Evolutionary conservation across 2,113 vertebrate genomes (phyloP), one percentile per base, ranked within the genome.

Genomic region (Nycticebus coucang): DNA sequence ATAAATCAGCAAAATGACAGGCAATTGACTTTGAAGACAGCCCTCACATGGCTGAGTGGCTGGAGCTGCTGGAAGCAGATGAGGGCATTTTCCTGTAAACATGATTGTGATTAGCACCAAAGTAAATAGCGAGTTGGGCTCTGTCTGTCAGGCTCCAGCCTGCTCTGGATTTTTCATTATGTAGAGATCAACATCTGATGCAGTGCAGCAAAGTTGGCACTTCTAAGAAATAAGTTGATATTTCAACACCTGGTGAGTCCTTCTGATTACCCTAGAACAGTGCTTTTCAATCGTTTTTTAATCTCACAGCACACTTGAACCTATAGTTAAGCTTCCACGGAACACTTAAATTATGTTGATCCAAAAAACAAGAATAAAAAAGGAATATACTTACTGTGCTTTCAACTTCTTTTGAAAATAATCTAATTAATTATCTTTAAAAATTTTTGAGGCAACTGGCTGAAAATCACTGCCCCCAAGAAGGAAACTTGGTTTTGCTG

Each of bases 41-140:
- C 60, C 95, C 94, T 97, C 96, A 74, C 2, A 62, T 30, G 60
- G 97, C 94, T 95, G 97, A 95, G 97, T 97, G 97, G 97, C 97
- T 94, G 95, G 80, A 98, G 97, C 96, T 64, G 96, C 96, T 97
- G 96, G 97, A 98, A 97, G 97, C 93, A 97, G 97, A 93, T 84
- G 95, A 98, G 98, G 97, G 93, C 93, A 95, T 98, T 96, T 98
- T 98, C 97, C 98, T 98, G 97, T 97, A 97, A 97, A 97, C 94
- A 97, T 69, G 97, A 94, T 93, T 97, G 96, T 95, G 94, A 97
- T 98, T 98, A 98, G 98, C 96, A 84, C 94, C 75, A 75, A 93
- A 91, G 89, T 81, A 72, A 90, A 96, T 97, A 98, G 92, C 0
- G 14, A 91, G 62, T 18, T 37, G 75, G 88, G 85, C 71, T 96